Conservation (phyloP, 2,797 vertebrate species). For the Danio aesculapii region DNA sequence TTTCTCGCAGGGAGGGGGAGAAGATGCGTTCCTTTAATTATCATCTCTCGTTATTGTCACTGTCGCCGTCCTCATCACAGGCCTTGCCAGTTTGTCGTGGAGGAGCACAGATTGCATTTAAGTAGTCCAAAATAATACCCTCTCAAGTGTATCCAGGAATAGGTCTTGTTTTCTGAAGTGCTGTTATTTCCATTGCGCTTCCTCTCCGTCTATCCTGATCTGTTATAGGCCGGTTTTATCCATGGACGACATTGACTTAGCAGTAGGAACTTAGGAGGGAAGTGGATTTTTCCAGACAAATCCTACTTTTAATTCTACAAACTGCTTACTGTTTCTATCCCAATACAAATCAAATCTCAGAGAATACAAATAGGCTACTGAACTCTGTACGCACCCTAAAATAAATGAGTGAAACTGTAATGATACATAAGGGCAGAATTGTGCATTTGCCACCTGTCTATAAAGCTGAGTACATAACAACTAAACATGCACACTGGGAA, state of each 20-base stretch:
- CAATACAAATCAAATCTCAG: too few species aligned
- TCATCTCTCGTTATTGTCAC: constrained; percentile 44
- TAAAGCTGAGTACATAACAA: constrained; percentile 3
- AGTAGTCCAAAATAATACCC: constrained; percentile 47
- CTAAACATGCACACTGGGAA: background rate
- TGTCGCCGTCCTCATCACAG: constrained; percentile 37
- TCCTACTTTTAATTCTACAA: background rate
- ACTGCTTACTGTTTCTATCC: background rate
- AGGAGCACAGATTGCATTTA: constrained; percentile 45
- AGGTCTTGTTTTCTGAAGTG: constrained; percentile 50
- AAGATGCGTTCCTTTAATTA: constrained; percentile 46
- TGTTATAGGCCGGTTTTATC: constrained; percentile 29
- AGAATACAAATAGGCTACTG: too few species aligned
- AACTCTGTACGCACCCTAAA: background rate
- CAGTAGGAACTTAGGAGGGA: constrained; percentile 16
- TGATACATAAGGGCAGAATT: background rate
- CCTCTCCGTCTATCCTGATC: constrained; percentile 25
- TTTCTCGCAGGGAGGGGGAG: constrained; percentile 22
- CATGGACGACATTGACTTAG: constrained; percentile 13
- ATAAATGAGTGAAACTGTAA: background rate
- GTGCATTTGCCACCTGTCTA: background rate
- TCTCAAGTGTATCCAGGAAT: constrained; percentile 47
- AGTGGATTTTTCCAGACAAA: constrained; percentile 23
- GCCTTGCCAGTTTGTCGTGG: constrained; percentile 32
- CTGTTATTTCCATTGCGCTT: constrained; percentile 49